phyloP scores from a whole-genome alignment of 2,888 invertebrate species.

The Tupiocoris notatus region DNA sequence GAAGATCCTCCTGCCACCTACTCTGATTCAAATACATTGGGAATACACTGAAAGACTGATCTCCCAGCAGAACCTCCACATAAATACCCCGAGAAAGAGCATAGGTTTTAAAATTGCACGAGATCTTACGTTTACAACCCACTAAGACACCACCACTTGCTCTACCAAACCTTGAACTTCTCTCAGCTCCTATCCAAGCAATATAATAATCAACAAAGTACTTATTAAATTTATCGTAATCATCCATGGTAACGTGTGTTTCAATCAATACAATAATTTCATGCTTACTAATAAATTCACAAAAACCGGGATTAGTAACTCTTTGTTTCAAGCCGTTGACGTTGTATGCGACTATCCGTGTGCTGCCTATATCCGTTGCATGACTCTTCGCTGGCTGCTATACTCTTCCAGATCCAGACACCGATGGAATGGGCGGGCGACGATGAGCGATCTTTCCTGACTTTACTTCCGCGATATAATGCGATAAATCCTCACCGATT shows the following conservation, averaged over 20 bases:
- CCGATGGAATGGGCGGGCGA: too few relatives aligned
- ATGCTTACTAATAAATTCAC: neutral
- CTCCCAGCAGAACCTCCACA: neutral
- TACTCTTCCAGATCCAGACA: too few relatives aligned
- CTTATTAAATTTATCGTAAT: neutral
- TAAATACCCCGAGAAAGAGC: neutral
- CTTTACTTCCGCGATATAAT: too few relatives aligned
- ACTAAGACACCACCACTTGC: neutral
- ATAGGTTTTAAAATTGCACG: neutral
- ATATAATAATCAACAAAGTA: neutral
- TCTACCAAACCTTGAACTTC: neutral
- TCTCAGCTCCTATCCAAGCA: neutral
- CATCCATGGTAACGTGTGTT: neutral
- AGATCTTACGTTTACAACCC: neutral
- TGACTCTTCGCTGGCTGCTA: neutral
- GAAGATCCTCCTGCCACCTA: neutral
- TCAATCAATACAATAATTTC: neutral
- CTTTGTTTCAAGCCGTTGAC: neutral
- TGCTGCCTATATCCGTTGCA: neutral
- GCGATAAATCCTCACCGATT: neutral
- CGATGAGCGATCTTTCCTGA: too few relatives aligned
- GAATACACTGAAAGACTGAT: too few relatives aligned
- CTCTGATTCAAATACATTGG: slow-evolving; percentile 1
- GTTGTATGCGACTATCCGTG: neutral
- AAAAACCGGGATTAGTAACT: too few relatives aligned